Evolutionary conservation across 2,888 invertebrate species (phyloP).

Genomic region (Pyrocoelia pectoralis): DNA sequence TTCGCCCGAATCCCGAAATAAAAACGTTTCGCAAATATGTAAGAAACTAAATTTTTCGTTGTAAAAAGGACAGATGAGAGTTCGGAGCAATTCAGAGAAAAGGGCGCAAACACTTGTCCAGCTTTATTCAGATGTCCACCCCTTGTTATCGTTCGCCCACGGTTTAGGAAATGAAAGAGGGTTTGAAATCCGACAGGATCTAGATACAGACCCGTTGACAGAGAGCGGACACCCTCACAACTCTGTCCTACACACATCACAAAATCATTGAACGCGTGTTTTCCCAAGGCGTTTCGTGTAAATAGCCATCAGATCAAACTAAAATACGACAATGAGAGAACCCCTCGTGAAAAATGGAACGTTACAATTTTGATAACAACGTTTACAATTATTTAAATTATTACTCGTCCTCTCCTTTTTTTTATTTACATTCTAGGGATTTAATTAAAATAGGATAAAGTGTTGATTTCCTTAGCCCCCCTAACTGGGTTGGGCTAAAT

Average conservation of each 20-base stretch:
- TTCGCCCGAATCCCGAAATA: constrained; percentile 3
- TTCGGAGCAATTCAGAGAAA: constrained; percentile 41
- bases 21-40: constrained; percentile 14
- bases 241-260: constrained; percentile 44
- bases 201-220: constrained; percentile 49
- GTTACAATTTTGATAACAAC: constrained; percentile 19
- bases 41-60: background rate
- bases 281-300: constrained; percentile 36
- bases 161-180: constrained; percentile 53
- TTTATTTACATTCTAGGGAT: background rate
- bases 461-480: background rate
- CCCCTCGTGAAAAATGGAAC: constrained; percentile 6
- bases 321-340: constrained; percentile 21
- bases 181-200: constrained; percentile 54
- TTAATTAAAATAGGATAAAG: background rate
- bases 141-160: constrained; percentile 46
- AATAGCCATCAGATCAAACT: constrained; percentile 37
- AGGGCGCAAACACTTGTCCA: constrained; percentile 51
- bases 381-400: background rate
- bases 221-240: constrained; percentile 46
- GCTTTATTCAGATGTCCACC: constrained; percentile 50
- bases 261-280: constrained; percentile 37
- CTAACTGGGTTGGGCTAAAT: background rate
- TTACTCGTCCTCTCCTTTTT: background rate
- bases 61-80: constrained; percentile 10